These are phyloP conservation scores for Muscidifurax raptorellus DNA, from an alignment of 1,140 invertebrate genomes.

Conservation along the genomic window DNA sequence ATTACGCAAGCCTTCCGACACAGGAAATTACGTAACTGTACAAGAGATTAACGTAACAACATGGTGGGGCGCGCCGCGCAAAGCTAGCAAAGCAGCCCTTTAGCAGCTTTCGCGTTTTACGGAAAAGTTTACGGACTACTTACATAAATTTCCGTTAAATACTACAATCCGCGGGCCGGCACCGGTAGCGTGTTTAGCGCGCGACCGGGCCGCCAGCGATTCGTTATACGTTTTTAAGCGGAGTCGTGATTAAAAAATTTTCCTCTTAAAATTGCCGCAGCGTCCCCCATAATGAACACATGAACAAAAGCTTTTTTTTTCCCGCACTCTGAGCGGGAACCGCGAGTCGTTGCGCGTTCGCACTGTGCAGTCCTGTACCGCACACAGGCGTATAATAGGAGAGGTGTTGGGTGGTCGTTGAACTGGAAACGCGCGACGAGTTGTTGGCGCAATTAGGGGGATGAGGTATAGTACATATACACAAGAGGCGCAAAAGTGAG, in stretches of 20 bases:
- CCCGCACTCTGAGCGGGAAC: background rate
- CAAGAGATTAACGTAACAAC: conserved; percentile 8
- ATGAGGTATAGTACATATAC: background rate
- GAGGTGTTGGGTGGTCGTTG: conserved; percentile 2
- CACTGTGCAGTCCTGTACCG: background rate
- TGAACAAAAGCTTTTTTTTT: conserved; percentile 26
- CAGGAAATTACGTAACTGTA: conserved; percentile 4
- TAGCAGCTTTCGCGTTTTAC: background rate
- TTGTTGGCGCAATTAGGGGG: conserved; percentile 43
- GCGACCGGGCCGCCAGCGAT: background rate
- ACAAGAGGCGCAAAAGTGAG: conserved; percentile 9
- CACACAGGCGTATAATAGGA: background rate
- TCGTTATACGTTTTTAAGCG: background rate
- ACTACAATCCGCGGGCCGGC: background rate
- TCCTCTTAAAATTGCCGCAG: background rate
- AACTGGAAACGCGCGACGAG: conserved; percentile 26
- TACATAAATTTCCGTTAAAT: conserved; percentile 30
- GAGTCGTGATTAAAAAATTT: conserved; percentile 29
- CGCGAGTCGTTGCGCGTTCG: background rate
- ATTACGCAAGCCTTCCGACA: background rate
- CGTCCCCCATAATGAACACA: conserved; percentile 15
- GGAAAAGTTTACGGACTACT: conserved; percentile 13
- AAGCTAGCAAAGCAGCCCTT: background rate
- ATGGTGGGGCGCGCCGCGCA: background rate
- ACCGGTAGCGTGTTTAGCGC: background rate